Evolutionary conservation across 2,797 vertebrate genomes (phyloP).

Genomic region (Cichlasoma orientale): DNA sequence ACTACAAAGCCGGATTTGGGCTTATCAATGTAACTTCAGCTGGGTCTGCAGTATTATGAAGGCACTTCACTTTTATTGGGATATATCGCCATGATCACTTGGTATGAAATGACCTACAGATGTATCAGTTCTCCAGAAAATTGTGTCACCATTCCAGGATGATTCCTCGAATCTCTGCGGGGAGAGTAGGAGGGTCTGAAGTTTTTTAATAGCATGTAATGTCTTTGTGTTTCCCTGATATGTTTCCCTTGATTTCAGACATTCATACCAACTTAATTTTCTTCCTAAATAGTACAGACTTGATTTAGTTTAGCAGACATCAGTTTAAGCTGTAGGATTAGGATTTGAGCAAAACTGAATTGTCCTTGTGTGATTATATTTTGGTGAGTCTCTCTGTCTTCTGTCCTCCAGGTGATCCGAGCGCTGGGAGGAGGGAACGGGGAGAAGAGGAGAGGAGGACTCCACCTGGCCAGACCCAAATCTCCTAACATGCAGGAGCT

Average conservation of each 20-base stretch:
- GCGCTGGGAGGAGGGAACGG: constrained; percentile 86
- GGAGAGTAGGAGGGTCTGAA: neutral
- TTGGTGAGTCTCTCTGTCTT: neutral
- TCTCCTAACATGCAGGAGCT: constrained; percentile 97
- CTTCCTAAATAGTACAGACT: neutral
- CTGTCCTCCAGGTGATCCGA: constrained; percentile 78
- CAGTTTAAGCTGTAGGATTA: neutral
- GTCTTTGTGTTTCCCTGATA: neutral
- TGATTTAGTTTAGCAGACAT: neutral
- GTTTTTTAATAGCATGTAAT: neutral
- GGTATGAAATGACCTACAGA: neutral
- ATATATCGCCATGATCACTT: neutral
- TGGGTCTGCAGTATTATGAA: too few species aligned
- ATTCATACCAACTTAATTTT: neutral
- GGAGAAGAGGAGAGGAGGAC: constrained; percentile 89
- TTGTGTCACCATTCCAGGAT: neutral
- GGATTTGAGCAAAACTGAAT: neutral
- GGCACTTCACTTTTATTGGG: neutral
- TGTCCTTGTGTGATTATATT: neutral
- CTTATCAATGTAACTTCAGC: neutral
- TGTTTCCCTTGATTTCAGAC: neutral
- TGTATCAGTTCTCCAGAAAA: neutral
- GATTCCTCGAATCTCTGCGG: neutral
- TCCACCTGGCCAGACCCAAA: constrained; percentile 90
- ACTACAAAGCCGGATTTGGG: too few species aligned